A percentile compares a stretch with the other conserved stretches of the same genome.
Evolutionary conservation across 2,797 vertebrate genomes (phyloP).

Genomic region (Protosalanx chinensis): DNA sequence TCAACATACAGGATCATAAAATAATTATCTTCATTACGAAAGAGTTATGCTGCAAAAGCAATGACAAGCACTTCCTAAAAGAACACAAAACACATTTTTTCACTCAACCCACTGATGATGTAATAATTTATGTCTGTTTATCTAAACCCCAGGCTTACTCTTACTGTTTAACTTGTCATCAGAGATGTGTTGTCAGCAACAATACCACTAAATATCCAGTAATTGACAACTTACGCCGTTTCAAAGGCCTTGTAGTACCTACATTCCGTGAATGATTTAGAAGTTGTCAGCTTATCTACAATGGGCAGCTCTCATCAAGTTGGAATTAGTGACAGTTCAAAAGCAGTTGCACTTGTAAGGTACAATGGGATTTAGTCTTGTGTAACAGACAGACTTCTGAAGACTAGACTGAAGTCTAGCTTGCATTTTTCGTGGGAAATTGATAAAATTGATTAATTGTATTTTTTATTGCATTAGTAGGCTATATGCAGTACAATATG

Average conservation of each 20-base stretch:
- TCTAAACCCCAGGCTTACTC: neutral
- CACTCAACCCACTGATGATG: neutral
- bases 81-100: neutral
- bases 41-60: neutral
- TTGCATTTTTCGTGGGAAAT: too few relatives aligned
- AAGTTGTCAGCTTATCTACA: slow-evolving; percentile 5
- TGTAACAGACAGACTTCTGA: neutral
- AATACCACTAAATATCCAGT: slow-evolving; percentile 9
- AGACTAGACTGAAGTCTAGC: too few relatives aligned
- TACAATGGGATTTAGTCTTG: slow-evolving; percentile 1
- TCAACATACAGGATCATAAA: slow-evolving; percentile 18
- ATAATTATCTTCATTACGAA: slow-evolving; percentile 26
- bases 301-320: neutral
- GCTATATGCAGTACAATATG: too few relatives aligned
- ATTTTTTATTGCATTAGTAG: too few relatives aligned
- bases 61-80: neutral
- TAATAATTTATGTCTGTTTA: neutral
- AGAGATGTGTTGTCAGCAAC: slow-evolving; percentile 10
- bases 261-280: slow-evolving; percentile 35
- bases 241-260: slow-evolving; percentile 23
- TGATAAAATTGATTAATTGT: too few relatives aligned
- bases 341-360: neutral
- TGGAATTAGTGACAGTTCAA: slow-evolving; percentile 14
- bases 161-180: neutral
- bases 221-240: slow-evolving; percentile 21